A percentile compares a stretch with the other conserved stretches of the same genome.
Evolutionary conservation across 2,888 invertebrate species (phyloP).

Genomic region (Macrostomum cliftonense): DNA sequence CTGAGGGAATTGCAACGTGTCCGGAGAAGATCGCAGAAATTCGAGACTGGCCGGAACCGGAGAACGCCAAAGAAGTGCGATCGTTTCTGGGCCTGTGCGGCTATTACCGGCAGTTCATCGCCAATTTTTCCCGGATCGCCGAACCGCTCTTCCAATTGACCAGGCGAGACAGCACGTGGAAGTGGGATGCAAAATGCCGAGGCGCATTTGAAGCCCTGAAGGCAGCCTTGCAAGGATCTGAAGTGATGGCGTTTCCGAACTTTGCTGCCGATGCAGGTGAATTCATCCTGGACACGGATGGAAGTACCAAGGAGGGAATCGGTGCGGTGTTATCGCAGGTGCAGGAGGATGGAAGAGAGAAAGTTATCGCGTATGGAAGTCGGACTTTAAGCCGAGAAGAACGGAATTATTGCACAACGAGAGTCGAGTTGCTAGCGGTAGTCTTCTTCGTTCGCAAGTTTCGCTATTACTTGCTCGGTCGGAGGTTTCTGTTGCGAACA

Average conservation of each 20-base stretch:
- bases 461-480: constrained; percentile 32
- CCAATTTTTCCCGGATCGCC: constrained; percentile 1
- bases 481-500: constrained; percentile 26
- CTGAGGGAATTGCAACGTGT: background rate
- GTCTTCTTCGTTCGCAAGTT: constrained; percentile 33
- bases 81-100: constrained; percentile 1
- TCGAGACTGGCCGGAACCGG: constrained; percentile 1
- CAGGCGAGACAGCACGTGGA: background rate
- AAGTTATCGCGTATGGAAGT: background rate
- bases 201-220: background rate
- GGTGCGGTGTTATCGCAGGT: background rate
- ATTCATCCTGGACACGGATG: background rate
- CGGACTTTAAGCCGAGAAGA: background rate
- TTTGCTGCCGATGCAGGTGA: background rate
- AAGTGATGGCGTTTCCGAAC: background rate
- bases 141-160: background rate
- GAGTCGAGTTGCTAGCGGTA: constrained; percentile 10
- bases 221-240: background rate
- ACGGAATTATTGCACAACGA: background rate
- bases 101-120: constrained; percentile 7
- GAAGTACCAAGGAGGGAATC: background rate
- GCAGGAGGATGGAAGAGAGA: background rate
- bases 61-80: background rate
- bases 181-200: background rate
- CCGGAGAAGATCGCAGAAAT: constrained; percentile 1